Percentiles rank a stretch among this genome's conserved stretches.
phyloP scores from a whole-genome alignment of 2,113 vertebrate genomes.

The Rhinoderma darwinii region DNA sequence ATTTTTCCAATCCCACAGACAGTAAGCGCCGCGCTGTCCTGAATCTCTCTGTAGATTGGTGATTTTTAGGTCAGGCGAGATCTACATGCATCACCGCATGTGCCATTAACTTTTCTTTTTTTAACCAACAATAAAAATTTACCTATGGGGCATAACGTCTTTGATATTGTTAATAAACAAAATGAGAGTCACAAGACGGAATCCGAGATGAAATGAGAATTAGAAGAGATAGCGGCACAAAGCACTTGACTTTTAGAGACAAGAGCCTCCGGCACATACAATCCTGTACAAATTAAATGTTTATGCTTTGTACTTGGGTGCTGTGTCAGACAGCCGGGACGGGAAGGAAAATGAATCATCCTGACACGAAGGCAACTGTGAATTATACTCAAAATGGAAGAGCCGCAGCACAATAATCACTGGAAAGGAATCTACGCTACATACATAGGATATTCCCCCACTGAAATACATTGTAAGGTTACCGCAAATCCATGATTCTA shows the following conservation, averaged over 20 bases:
- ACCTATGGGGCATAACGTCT: conserved; percentile 34
- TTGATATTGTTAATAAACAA: conserved; percentile 43
- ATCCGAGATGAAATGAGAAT: conserved; percentile 21
- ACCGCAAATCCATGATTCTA: neutral
- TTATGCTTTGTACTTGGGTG: conserved; percentile 33
- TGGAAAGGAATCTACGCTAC: neutral
- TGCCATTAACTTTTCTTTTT: conserved; percentile 12
- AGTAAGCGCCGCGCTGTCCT: neutral
- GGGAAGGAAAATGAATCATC: conserved; percentile 28
- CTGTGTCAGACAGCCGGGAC: conserved; percentile 24
- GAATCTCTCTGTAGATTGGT: neutral
- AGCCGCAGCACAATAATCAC: neutral
- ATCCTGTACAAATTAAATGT: conserved; percentile 39
- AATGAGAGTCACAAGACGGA: conserved; percentile 29
- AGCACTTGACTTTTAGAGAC: conserved; percentile 47
- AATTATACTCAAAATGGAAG: conserved; percentile 6
- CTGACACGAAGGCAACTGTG: conserved; percentile 20
- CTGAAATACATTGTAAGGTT: neutral
- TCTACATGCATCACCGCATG: neutral
- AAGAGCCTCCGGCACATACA: conserved; percentile 16
- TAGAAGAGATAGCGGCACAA: conserved; percentile 28
- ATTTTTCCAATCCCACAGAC: neutral
- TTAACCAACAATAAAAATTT: conserved; percentile 15
- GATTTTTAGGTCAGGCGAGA: conserved; percentile 14
- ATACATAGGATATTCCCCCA: neutral